Evolutionary conservation across 1,140 invertebrate species (phyloP), one percentile per base, ranked within the genome.

Genomic region (Camponotus pennsylvanicus): DNA sequence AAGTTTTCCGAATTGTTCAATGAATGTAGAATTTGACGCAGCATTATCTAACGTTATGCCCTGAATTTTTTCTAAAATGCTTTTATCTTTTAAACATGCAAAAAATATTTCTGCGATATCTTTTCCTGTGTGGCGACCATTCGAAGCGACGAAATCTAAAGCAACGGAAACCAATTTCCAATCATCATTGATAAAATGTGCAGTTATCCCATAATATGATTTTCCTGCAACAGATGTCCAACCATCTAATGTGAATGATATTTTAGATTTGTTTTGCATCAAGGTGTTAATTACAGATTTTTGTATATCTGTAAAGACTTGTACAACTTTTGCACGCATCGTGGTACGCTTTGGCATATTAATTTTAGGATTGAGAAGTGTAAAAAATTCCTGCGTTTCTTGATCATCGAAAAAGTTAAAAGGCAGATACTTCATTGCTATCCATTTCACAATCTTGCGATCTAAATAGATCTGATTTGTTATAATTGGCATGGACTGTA

Each of bases 201-300:
- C 59, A 34, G 49, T 73, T n/a, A 73, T 73, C 0, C 70, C 52
- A 7, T 57, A 73, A 57, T 73, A 73, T 11, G 32, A 73, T 57
- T 73, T 73, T 37, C 52, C 52, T 11, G 32, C 52, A 57, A 73
- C 13, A 11, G 49, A n/a, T 21, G 52, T 73, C 67, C 13, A 70
- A 49, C 45, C 21, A 32, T 70, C 45, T 13, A 70, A 27, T 32
- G 67, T 70, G 27, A 70, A 70, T 8, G 15, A 70, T 32, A 70
- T 70, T 18, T 49, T 52, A 2, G 67, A 70, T 18, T 49, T 52
- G 37, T 70, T 18, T 49, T 7, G 11, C 15, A 8, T 49, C 34
- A 70, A 70, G 21, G 49, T 70, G 3, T 70, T 13, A 32, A 49
- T 52, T 49, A 52, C 45, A 49, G 42, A 27, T 15, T 52, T 18